Conservation (phyloP, 1,140 invertebrate genomes). For the Zaprionus lachaisei region DNA sequence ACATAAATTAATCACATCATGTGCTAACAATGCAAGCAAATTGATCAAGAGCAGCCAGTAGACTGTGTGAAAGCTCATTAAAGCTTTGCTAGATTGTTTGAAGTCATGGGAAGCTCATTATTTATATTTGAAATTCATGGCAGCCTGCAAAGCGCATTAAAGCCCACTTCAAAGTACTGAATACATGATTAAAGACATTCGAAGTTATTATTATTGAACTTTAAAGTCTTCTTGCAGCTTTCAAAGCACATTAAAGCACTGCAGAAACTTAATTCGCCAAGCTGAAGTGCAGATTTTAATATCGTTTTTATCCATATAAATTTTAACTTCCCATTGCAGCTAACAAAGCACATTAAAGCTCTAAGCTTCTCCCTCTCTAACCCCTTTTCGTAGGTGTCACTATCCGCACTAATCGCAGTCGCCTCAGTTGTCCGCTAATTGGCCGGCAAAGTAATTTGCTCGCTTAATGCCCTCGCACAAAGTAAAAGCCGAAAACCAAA, state of each 20-base stretch:
- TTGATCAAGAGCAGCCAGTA: neutral
- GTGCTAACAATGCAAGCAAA: neutral
- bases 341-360: conserved; percentile 5
- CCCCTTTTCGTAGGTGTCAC: neutral
- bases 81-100: neutral
- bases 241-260: neutral
- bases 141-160: neutral
- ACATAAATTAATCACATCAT: neutral
- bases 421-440: conserved; percentile 54
- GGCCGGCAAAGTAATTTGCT: conserved; percentile 59
- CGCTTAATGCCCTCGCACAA: conserved; percentile 46
- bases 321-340: too few species aligned
- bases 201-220: accelerated
- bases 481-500: conserved; percentile 20
- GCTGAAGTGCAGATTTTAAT: neutral
- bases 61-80: neutral
- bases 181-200: neutral
- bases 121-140: too few species aligned
- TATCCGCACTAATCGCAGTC: conserved; percentile 7
- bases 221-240: too few species aligned
- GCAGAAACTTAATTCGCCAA: too few species aligned
- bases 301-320: neutral
- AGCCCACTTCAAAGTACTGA: neutral
- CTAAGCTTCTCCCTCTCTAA: neutral
- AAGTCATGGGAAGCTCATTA: too few species aligned